Evolutionary conservation across 2,797 vertebrate genomes (phyloP).

Genomic region (Vultur gryphus): DNA sequence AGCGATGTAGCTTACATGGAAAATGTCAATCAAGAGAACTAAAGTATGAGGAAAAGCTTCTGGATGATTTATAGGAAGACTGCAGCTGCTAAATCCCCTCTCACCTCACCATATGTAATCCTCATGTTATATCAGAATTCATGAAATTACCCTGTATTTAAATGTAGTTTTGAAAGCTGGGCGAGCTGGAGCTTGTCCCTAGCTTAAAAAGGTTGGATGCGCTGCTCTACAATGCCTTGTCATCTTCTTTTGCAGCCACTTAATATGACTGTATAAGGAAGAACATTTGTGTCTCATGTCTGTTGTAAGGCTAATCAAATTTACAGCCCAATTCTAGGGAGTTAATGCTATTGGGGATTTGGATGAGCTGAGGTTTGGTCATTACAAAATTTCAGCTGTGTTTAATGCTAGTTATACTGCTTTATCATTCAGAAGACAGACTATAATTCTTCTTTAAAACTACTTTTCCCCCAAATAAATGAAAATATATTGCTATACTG

Average conservation of each 20-base stretch:
- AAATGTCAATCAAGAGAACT: not conserved
- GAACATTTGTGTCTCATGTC: constrained; percentile 36
- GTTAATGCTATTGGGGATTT: constrained; percentile 51
- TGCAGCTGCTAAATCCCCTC: not conserved
- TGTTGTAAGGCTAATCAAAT: constrained; percentile 50
- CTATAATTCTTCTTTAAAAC: constrained; percentile 55
- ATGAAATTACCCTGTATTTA: not conserved
- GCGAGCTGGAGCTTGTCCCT: not conserved
- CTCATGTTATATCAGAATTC: not conserved
- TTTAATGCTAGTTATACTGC: constrained; percentile 47
- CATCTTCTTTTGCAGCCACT: constrained; percentile 28
- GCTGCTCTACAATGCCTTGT: not conserved
- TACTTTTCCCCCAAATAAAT: constrained; percentile 42
- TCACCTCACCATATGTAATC: not conserved
- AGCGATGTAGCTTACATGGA: not conserved
- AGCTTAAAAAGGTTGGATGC: not conserved
- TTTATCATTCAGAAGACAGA: constrained; percentile 51
- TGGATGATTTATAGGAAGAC: not conserved
- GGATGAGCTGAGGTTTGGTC: constrained; percentile 38
- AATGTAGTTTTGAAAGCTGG: not conserved
- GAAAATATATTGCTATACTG: constrained; percentile 43
- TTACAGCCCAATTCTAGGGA: constrained; percentile 28
- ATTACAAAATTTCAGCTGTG: constrained; percentile 54
- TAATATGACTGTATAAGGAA: constrained; percentile 5
- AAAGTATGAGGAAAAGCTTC: not conserved